These are phyloP conservation scores for Cyrtonyx montezumae DNA, from an alignment of 2,113 vertebrate genomes.

Conservation along the genomic window DNA sequence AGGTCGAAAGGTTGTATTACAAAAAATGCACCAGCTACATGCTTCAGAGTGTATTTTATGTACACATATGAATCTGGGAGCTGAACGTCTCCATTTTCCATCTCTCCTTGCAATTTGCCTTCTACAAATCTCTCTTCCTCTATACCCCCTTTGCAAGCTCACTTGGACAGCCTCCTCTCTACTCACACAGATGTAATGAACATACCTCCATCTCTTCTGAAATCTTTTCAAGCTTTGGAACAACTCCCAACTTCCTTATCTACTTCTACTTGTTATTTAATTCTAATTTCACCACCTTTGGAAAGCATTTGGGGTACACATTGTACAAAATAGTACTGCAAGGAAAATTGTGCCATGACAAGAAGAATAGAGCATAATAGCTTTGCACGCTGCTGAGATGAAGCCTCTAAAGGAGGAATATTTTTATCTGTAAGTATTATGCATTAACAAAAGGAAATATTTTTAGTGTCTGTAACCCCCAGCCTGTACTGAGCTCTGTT, in stretches of 20 bases:
- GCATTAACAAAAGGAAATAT: not conserved
- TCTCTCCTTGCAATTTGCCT: not conserved
- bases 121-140: constrained; percentile 14
- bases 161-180: not conserved
- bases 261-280: not conserved
- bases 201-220: not conserved
- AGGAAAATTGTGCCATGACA: not conserved
- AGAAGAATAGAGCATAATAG: not conserved
- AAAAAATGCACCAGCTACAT: not conserved
- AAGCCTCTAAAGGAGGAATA: not conserved
- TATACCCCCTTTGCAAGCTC: not conserved
- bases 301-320: not conserved
- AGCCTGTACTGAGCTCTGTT: not conserved
- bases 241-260: not conserved
- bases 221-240: not conserved
- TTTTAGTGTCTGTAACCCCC: not conserved
- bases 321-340: not conserved
- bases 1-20: not conserved
- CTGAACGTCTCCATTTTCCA: not conserved
- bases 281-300: not conserved
- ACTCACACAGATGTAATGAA: constrained; percentile 1
- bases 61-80: not conserved
- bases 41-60: not conserved
- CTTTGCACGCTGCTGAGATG: not conserved
- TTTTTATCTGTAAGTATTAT: not conserved